phyloP scores from a whole-genome alignment of 2,113 vertebrate species.

The Arizona elegans region DNA sequence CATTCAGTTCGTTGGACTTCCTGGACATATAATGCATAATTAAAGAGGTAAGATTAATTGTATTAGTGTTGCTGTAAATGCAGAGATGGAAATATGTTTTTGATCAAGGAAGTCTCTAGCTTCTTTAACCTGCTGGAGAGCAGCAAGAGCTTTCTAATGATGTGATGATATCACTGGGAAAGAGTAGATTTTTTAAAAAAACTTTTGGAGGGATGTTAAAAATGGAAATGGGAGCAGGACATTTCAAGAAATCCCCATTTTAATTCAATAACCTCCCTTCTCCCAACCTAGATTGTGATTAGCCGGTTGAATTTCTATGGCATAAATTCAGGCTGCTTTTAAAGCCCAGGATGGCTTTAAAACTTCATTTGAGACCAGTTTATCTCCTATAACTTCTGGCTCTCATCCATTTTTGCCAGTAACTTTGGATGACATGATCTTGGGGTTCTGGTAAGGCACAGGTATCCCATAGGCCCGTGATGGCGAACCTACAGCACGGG shows the following conservation, averaged over 20 bases:
- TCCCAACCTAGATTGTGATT: background rate
- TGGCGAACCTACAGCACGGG: too few species aligned
- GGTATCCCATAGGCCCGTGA: background rate
- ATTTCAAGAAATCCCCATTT: background rate
- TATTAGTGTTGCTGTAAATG: background rate
- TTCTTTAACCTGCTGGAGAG: background rate
- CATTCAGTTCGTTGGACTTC: slow-evolving; percentile 39
- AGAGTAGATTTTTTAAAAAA: too few species aligned
- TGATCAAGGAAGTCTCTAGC: background rate
- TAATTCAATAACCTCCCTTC: background rate
- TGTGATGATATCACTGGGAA: background rate
- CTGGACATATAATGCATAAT: slow-evolving; percentile 5
- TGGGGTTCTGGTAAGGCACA: background rate
- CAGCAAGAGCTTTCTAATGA: background rate
- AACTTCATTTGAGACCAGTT: background rate
- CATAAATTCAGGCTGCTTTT: background rate
- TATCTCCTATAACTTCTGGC: background rate
- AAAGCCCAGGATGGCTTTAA: background rate
- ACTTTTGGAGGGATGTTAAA: background rate
- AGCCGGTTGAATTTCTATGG: background rate
- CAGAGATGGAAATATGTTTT: slow-evolving; percentile 18
- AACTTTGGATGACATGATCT: background rate
- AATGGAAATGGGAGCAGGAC: background rate
- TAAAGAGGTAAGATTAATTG: slow-evolving; percentile 13
- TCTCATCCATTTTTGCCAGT: background rate